Conservation (phyloP, 2,113 vertebrate species). For the Hydrolagus affinis region DNA sequence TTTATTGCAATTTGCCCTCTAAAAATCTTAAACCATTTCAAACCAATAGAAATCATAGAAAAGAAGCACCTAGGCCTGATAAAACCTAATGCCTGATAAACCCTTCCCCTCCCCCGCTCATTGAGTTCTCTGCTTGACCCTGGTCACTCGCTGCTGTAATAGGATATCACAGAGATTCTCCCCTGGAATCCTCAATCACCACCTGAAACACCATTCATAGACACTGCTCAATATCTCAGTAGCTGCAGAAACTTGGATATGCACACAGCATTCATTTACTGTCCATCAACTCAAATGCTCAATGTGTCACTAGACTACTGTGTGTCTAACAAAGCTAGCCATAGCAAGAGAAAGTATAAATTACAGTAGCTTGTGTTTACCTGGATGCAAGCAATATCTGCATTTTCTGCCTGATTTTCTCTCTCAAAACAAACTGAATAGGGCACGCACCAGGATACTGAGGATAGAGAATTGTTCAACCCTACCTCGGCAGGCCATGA, state of each 20-base stretch:
- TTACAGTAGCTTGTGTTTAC: constrained; percentile 15
- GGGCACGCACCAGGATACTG: constrained; percentile 66
- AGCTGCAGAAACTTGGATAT: neutral
- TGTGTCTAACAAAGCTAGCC: neutral
- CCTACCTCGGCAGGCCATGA: constrained; percentile 65
- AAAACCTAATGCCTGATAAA: constrained; percentile 40
- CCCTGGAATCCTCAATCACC: constrained; percentile 50
- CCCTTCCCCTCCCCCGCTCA: constrained; percentile 38
- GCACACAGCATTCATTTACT: neutral
- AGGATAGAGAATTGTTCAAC: constrained; percentile 62
- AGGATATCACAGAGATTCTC: constrained; percentile 57
- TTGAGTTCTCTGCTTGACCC: constrained; percentile 55
- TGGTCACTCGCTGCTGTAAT: constrained; percentile 60
- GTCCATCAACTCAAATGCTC: neutral
- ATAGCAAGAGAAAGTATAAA: constrained; percentile 3
- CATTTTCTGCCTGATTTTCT: constrained; percentile 19
- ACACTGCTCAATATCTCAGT: constrained; percentile 36
- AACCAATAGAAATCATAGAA: neutral
- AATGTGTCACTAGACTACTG: neutral
- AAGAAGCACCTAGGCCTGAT: constrained; percentile 46
- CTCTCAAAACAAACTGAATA: constrained; percentile 63
- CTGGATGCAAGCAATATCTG: constrained; percentile 1
- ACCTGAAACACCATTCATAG: constrained; percentile 63
- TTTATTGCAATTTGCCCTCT: neutral
- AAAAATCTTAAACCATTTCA: neutral